Base-by-base conservation (phyloP, 1,140 invertebrate genomes). In the Tetragonula clypearis region DNA sequence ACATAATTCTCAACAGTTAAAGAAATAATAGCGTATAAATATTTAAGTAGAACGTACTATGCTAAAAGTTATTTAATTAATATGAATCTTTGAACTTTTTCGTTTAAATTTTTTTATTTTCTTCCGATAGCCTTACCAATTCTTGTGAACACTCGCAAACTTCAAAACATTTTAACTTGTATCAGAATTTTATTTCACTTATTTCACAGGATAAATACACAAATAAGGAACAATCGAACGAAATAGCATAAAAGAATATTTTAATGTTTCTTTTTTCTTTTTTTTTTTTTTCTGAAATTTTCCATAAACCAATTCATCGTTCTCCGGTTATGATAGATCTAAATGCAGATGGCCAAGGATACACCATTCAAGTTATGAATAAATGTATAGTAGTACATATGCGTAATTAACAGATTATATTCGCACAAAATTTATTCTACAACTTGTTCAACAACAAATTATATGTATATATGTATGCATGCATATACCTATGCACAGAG, bases 371-470 rank as follows among this genome's bases (percentile, higher is more conserved):
- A 69, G 19, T 66, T 35, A 74, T 73, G 71, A 74, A 62, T 62
- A 82, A 74, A 26, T 60, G 35, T 77, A 77, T 73, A 73, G 55
- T 23, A 56, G 58, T 71, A 72, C 23, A 35, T 79, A 82, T 74
- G 49, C n/a, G 14, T 30, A 56, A 14, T 26, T 66, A 82, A 75
- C 72, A 75, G 78, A 66, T 79, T 79, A 79, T 68, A 79, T 79
- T 79, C 65, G 53, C 78, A 69, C 9, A 12, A 55, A 69, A 79
- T 79, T 68, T 82, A 75, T 75, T 56, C 81, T 76, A 82, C 62
- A 82, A 41, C 66, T 68, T 74, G 12, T 75, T 82, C 49, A 75
- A 82, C 81, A 82, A 82, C 23, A 56, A 82, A 76, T 82, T 82
- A 55, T 66, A 76, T 68, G 26, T 76, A 82, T 76, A 56, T 41